Evolutionary conservation across 2,888 invertebrate genomes (phyloP).

Genomic region (Tipula unca): DNA sequence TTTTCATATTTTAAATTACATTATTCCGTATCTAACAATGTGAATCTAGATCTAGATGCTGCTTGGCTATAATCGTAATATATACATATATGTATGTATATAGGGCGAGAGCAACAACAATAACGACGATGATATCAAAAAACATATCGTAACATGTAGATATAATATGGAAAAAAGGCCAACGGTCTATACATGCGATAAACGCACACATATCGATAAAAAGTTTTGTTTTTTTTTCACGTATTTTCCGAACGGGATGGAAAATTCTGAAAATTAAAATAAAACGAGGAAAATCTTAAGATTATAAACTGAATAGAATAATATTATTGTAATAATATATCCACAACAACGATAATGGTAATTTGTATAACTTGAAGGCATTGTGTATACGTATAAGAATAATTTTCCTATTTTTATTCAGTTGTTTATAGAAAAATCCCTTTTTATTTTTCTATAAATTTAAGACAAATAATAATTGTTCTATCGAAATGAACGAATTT

Average conservation of each 20-base stretch:
- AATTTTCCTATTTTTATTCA: neutral
- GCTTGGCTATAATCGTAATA: neutral
- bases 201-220: neutral
- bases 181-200: neutral
- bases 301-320: neutral
- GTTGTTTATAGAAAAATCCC: neutral
- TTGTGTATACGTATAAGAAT: neutral
- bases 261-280: neutral
- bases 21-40: neutral
- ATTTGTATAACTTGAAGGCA: neutral
- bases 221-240: neutral
- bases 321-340: neutral
- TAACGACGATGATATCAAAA: neutral
- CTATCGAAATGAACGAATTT: neutral
- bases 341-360: neutral
- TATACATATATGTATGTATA: too few relatives aligned
- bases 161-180: neutral
- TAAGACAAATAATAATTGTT: neutral
- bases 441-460: neutral
- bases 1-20: neutral
- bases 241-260: neutral
- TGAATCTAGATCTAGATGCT: neutral
- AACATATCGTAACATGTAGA: neutral
- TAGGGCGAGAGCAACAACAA: neutral
- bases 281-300: neutral